These are phyloP conservation scores for Bombyx huttoni DNA, from an alignment of 2,888 invertebrate species.

Conservation along the genomic window DNA sequence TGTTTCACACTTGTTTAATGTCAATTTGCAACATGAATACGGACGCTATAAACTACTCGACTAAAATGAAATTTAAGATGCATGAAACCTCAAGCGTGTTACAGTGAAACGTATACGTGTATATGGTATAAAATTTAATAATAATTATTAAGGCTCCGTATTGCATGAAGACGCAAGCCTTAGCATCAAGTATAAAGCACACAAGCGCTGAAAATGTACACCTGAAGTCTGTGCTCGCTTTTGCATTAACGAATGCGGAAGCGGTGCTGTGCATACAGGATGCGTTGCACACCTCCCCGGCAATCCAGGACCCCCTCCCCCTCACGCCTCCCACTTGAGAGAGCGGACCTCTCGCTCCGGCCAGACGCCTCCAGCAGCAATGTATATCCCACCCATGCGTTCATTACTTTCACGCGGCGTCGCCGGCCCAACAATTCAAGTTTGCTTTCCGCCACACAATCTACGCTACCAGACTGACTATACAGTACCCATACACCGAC, in stretches of 20 bases:
- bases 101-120: conserved; percentile 17
- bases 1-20: no score
- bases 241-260: conserved; percentile 73
- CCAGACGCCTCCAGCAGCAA: conserved; percentile 61
- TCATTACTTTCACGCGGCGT: conserved; percentile 64
- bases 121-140: conserved; percentile 47
- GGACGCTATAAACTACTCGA: conserved; percentile 21
- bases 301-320: conserved; percentile 17
- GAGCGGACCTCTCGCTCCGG: conserved; percentile 45
- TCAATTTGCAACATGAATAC: conserved; percentile 27
- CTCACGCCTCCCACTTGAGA: conserved; percentile 20
- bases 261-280: conserved; percentile 70
- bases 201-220: conserved; percentile 70
- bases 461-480: conserved; percentile 63
- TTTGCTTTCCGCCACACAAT: conserved; percentile 70
- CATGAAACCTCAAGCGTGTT: not conserved
- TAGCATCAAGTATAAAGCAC: conserved; percentile 62
- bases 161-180: conserved; percentile 65
- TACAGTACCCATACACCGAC: conserved; percentile 49
- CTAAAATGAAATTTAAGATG: conserved; percentile 2
- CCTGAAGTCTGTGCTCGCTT: conserved; percentile 70
- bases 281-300: conserved; percentile 47
- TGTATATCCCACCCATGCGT: conserved; percentile 64
- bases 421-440: conserved; percentile 67
- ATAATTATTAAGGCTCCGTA: conserved; percentile 61